phyloP scores from a whole-genome alignment of 2,113 vertebrate genomes.

The Candoia aspera region DNA sequence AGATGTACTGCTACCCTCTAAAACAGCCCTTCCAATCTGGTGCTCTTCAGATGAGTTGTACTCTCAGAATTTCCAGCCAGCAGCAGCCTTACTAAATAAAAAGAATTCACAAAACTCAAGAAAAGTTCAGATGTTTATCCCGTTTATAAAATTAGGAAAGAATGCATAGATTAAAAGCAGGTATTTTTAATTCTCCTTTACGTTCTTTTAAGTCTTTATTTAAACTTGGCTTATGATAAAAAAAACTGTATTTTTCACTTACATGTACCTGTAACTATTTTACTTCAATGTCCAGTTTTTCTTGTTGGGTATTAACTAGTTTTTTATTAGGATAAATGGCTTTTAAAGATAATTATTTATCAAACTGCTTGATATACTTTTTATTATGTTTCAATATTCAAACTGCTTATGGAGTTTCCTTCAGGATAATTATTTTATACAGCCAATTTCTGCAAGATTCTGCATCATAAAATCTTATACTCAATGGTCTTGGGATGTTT shows the following conservation, averaged over 20 bases:
- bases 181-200: constrained; percentile 38
- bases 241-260: constrained; percentile 7
- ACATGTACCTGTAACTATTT: constrained; percentile 14
- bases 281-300: not conserved
- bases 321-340: constrained; percentile 5
- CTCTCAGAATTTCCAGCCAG: not conserved
- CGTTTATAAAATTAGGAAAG: constrained; percentile 48
- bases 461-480: not conserved
- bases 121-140: constrained; percentile 48
- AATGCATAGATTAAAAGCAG: constrained; percentile 29
- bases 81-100: not conserved
- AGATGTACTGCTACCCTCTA: constrained; percentile 46
- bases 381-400: constrained; percentile 10
- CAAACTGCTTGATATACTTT: not conserved
- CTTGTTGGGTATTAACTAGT: not conserved
- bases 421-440: not conserved
- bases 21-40: not conserved
- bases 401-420: constrained; percentile 4
- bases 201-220: not conserved
- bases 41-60: not conserved
- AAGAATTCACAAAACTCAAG: constrained; percentile 52
- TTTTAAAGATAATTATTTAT: not conserved
- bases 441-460: constrained; percentile 18
- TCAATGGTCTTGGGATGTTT: constrained; percentile 9
- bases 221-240: constrained; percentile 33